These are phyloP conservation scores for Cathartes aura DNA, from an alignment of 2,113 vertebrate genomes.

Conservation along the genomic window DNA sequence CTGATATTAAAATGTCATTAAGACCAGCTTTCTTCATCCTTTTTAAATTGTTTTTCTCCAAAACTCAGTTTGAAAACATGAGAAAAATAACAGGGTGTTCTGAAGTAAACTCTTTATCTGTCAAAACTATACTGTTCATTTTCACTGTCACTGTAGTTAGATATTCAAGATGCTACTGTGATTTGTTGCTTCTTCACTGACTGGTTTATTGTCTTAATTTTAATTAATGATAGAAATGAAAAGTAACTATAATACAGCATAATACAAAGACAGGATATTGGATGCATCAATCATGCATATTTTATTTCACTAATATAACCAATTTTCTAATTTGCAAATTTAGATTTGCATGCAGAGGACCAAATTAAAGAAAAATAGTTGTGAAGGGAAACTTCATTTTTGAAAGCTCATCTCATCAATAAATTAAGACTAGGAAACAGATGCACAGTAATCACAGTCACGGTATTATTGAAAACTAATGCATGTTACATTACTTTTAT, in stretches of 20 bases:
- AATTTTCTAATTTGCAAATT: conserved; percentile 46
- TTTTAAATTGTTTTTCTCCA: not conserved
- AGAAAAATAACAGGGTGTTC: not conserved
- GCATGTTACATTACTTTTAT: not conserved
- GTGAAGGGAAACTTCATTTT: not conserved
- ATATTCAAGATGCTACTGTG: not conserved
- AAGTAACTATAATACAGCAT: not conserved
- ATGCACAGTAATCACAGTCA: not conserved
- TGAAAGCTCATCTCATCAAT: conserved; percentile 29
- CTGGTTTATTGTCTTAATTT: conserved; percentile 41
- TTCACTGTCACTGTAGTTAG: not conserved
- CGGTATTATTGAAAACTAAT: not conserved
- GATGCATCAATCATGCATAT: conserved; percentile 30
- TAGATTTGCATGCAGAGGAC: conserved; percentile 4
- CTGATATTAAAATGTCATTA: conserved; percentile 14
- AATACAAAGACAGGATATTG: conserved; percentile 20
- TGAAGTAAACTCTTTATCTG: not conserved
- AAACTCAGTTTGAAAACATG: not conserved
- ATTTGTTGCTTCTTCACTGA: conserved; percentile 22
- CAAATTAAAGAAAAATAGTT: conserved; percentile 21
- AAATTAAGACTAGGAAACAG: not conserved
- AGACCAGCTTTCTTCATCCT: not conserved
- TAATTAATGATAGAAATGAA: conserved; percentile 55
- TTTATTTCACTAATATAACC: conserved; percentile 24
- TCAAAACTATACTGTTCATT: not conserved